Evolutionary conservation across 2,888 invertebrate genomes (phyloP), one percentile per base, ranked within the genome.

Genomic region (Macaria notata): DNA sequence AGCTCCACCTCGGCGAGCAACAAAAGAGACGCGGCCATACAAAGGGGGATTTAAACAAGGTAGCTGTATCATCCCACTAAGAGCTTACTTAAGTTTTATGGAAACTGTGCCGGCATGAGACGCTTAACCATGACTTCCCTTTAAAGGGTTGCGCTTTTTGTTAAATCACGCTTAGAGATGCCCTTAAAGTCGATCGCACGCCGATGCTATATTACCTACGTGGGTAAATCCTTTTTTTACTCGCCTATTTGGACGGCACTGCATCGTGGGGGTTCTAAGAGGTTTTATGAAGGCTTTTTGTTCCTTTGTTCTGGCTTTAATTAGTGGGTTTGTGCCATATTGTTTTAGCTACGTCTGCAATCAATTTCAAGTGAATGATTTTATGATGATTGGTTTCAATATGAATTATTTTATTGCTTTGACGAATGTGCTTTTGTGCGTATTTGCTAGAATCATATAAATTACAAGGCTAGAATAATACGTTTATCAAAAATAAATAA

Each of bases 81-180:
- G 83, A 87, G 89, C 84, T 82, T 86, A 85, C 86, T 88, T 85
- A 85, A 86, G 83, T 86, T 60, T 87, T 86, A 88, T 86, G 82
- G 88, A 86, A 86, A 87, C 83, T 84, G 84, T 84, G 81, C 80
- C 82, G 79, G 79, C 76, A 75, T 87, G 84, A 87, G 83, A 79
- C 79, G 81, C 80, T 86, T 86, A 83, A 82, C 64, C 68, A 83
- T 86, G 87, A 88, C 85, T 87, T 82, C 81, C 81, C 79, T 84
- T 36, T 83, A 88, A 90, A 88, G 88, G 88, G 87, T 89, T 90
- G 88, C 83, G 78, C 83, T 89, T 90, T 88, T 88, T 90, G 83
- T 89, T 75, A 81, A 79, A 87, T 84, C 84, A 86, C 81, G 78
- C 72, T 82, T 83, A 77, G 77, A 78, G 79, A 73, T 70, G 76